These are phyloP conservation scores for Isichthys henryi DNA, from an alignment of 2,113 vertebrate species.

Conservation along the genomic window DNA sequence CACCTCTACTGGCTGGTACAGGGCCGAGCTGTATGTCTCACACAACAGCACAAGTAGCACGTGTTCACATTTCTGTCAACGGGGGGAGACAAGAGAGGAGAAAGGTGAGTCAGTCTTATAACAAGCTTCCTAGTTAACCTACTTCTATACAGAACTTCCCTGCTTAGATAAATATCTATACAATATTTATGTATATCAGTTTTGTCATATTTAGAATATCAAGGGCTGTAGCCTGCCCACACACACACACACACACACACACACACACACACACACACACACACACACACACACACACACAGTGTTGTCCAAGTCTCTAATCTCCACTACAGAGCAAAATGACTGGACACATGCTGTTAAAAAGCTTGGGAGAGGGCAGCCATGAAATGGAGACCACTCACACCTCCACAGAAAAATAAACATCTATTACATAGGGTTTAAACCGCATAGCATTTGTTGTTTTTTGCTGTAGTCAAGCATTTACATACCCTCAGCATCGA, in stretches of 20 bases:
- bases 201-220: not conserved
- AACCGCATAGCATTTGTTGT: not conserved
- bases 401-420: not conserved
- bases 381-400: not conserved
- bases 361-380: not conserved
- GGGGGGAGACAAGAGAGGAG: not conserved
- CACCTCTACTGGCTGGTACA: constrained; percentile 23
- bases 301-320: not conserved
- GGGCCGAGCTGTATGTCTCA: constrained; percentile 11
- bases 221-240: not conserved
- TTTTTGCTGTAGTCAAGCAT: not conserved
- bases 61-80: constrained; percentile 28
- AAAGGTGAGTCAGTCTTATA: no score
- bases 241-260: not conserved
- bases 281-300: not conserved
- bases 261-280: not conserved
- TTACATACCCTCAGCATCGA: not conserved
- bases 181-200: not conserved
- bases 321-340: not conserved
- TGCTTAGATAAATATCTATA: not conserved
- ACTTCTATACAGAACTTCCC: not conserved
- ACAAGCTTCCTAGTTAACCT: not conserved
- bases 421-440: not conserved
- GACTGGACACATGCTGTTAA: not conserved
- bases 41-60: constrained; percentile 26